Percentiles rank a stretch among this genome's conserved stretches.
These are phyloP conservation scores for Ctenopoma multispine DNA, from an alignment of 2,797 vertebrate genomes.

Conservation along the genomic window DNA sequence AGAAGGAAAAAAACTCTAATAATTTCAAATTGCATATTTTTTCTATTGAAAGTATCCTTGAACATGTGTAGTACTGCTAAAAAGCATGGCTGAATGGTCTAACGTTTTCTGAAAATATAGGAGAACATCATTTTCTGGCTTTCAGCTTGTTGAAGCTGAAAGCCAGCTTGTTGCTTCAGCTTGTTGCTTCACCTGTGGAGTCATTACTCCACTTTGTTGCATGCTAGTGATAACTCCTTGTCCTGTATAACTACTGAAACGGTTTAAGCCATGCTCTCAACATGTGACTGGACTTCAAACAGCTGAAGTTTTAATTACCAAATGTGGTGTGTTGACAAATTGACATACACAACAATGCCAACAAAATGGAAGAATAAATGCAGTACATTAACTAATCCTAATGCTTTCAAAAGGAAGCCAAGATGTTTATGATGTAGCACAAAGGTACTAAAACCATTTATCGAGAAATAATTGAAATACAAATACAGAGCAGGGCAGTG, in stretches of 20 bases:
- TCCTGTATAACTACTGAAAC: not conserved
- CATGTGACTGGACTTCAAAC: no score
- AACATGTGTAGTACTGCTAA: not conserved
- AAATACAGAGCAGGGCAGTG: not conserved
- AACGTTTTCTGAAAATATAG: not conserved
- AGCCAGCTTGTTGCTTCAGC: not conserved
- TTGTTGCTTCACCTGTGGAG: not conserved
- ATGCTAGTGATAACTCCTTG: not conserved
- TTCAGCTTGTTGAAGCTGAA: not conserved
- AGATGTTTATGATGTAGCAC: conserved; percentile 1
- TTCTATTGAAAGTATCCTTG: not conserved
- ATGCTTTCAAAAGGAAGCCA: not conserved
- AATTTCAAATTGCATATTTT: no score
- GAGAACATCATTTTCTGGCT: not conserved
- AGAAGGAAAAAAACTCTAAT: not conserved
- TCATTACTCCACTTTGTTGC: no score
- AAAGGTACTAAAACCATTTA: conserved; percentile 9
- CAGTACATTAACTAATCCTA: not conserved
- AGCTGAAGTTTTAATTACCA: not conserved
- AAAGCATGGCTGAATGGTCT: not conserved
- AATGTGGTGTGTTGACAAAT: not conserved
- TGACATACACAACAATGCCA: not conserved
- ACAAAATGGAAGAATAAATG: not conserved
- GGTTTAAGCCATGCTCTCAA: not conserved
- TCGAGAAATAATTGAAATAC: not conserved